Evolutionary conservation across 2,113 vertebrate species (phyloP), one percentile per base, ranked within the genome.

Genomic region (Agapornis roseicollis): DNA sequence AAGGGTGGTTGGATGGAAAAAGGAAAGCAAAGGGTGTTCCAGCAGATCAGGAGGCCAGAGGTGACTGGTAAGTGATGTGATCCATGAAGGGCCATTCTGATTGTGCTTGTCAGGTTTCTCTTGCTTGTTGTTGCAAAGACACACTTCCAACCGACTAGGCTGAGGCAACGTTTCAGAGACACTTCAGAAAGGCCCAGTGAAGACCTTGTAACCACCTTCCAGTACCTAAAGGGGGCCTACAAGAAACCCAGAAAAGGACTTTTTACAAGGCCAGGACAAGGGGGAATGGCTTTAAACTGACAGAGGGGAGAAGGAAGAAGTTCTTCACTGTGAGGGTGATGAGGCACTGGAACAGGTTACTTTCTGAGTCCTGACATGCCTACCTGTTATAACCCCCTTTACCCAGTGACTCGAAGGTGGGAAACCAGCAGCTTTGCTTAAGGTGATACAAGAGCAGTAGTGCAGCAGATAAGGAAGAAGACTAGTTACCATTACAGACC

Each of bases 91-190:
- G 22, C 33, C 2, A 2, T 28, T 37, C 58, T 69, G 29, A 68
- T 31, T 2, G 0, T 2, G 4, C 60, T 81, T 35, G 35, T 65
- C 41, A 42, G 19, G 29, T 47, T 83, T 37, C 73, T 90, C 24
- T 71, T 61, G 44, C 39, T 37, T 41, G 65, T 2, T 1, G 28
- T 11, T 71, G 49, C 37, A 74, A 33, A 70, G 64, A 52, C 41
- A 9, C 0, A 0, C 37, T 80, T 50, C 44, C 4, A 4, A 20
- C 11, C 64, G 76, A 27, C 28, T 8, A 24, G 29, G 24, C 74
- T 47, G 11, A 80, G 23, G 47, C 10, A 89, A 72, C 2, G 6
- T 64, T 64, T 69, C 16, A 37, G 52, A 80, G 56, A 58, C 33
- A 23, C 56, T 23, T 58, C 56, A 24, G 33, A 35, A 58, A 58